phyloP scores from a whole-genome alignment of 2,113 vertebrate species.

The Todiramphus saurophagus region DNA sequence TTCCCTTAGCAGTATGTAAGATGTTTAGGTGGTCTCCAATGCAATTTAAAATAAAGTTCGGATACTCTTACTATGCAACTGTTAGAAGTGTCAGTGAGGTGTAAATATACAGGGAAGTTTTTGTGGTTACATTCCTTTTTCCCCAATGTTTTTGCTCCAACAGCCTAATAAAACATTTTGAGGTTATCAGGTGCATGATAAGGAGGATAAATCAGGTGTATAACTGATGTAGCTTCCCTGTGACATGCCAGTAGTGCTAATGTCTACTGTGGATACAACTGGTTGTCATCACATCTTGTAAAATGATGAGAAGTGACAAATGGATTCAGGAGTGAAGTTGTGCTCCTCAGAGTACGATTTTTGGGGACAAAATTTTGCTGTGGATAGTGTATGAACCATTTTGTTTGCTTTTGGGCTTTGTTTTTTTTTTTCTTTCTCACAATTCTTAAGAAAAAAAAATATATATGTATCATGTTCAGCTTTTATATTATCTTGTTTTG shows the following conservation, averaged over 20 bases:
- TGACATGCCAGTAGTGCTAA: neutral
- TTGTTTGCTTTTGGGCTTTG: neutral
- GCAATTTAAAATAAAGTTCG: neutral
- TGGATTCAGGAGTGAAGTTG: neutral
- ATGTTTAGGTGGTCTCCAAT: neutral
- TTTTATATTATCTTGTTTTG: neutral
- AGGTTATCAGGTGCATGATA: neutral
- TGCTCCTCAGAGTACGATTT: neutral
- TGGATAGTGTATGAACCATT: neutral
- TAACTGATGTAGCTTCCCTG: neutral
- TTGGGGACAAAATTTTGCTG: neutral
- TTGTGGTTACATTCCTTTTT: neutral
- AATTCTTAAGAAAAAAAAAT: neutral
- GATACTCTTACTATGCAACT: fast-evolving
- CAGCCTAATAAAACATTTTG: neutral
- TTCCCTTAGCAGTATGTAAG: neutral
- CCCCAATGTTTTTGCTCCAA: neutral
- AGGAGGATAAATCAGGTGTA: neutral
- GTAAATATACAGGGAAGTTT: neutral
- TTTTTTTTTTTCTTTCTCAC: neutral
- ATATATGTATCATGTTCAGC: neutral
- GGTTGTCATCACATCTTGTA: neutral
- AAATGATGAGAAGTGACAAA: neutral
- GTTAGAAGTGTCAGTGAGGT: neutral
- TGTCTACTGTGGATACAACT: fast-evolving